A percentile compares a stretch with the other conserved stretches of the same genome.
Evolutionary conservation across 2,113 vertebrate genomes (phyloP).

Genomic region (Chionomys nivalis): DNA sequence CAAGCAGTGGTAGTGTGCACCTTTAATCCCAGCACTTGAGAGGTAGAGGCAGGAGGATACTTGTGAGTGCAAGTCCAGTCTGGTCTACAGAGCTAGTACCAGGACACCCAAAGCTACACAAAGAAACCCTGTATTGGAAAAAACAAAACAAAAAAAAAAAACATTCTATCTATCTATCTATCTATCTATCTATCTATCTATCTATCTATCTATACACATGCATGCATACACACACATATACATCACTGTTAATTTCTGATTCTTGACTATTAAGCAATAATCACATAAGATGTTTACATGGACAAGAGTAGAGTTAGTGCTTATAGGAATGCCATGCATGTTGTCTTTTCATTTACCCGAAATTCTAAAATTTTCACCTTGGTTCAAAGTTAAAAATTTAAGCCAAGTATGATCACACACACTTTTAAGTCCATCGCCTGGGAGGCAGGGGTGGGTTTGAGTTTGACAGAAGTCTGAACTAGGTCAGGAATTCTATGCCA

Average conservation of each 20-base stretch:
- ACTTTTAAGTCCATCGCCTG: background rate
- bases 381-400: constrained; percentile 1
- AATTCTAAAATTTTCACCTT: background rate
- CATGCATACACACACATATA: too few species aligned
- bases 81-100: background rate
- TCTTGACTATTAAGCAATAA: background rate
- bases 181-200: too few species aligned
- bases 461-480: background rate
- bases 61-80: background rate
- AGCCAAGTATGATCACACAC: background rate
- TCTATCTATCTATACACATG: too few species aligned
- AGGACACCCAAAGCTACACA: background rate
- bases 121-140: background rate
- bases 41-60: background rate
- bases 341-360: background rate
- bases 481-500: background rate
- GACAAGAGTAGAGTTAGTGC: background rate
- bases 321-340: background rate
- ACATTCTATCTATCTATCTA: too few species aligned
- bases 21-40: background rate
- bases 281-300: background rate
- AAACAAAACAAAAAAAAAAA: too few species aligned
- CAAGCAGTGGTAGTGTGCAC: background rate
- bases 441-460: background rate
- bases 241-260: background rate